Conservation (phyloP, 2,888 invertebrate species). For the Eristalis intricaria region DNA sequence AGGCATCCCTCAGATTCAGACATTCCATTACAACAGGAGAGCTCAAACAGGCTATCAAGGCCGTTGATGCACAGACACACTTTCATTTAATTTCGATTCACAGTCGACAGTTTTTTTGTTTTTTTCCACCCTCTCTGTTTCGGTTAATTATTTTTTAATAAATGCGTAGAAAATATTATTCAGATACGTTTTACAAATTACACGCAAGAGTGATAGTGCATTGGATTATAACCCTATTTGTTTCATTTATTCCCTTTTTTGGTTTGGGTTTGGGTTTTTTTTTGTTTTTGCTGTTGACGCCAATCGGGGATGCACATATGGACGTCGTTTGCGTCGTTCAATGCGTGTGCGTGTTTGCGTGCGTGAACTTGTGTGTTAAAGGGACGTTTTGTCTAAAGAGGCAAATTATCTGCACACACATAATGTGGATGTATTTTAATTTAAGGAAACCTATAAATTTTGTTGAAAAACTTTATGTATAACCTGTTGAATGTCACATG, state of each 20-base stretch:
- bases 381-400: background rate
- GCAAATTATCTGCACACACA: background rate
- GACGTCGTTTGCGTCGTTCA: background rate
- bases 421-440: background rate
- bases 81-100: slow-evolving; percentile 1
- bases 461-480: slow-evolving; percentile 8
- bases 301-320: background rate
- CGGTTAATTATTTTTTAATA: slow-evolving; percentile 22
- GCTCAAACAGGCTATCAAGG: slow-evolving; percentile 7
- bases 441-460: background rate
- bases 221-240: background rate
- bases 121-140: slow-evolving; percentile 1
- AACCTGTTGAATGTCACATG: slow-evolving; percentile 50
- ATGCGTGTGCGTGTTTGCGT: background rate
- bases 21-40: slow-evolving; percentile 17
- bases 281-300: slow-evolving; percentile 1
- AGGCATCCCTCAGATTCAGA: background rate
- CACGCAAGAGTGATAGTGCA: slow-evolving; percentile 39
- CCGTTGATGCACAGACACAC: background rate
- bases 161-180: slow-evolving; percentile 33
- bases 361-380: background rate
- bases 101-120: slow-evolving; percentile 3
- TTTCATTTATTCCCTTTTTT: background rate
- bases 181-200: slow-evolving; percentile 48
- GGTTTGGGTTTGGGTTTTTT: background rate